These are phyloP conservation scores for Chiloscyllium punctatum DNA, from an alignment of 2,797 vertebrate genomes.

Conservation along the genomic window DNA sequence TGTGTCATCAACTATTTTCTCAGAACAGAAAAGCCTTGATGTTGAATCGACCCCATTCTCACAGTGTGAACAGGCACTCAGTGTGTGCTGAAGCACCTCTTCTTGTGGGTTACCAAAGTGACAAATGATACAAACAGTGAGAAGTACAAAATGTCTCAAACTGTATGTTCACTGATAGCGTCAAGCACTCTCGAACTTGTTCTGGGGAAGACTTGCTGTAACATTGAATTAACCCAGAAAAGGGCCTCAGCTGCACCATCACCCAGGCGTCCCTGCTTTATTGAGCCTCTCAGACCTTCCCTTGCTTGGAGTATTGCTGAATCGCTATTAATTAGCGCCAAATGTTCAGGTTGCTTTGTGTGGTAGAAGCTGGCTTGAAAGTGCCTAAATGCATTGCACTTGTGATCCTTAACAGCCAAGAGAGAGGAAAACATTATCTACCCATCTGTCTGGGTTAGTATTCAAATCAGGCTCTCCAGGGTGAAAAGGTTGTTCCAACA, in stretches of 20 bases:
- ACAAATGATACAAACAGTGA: background rate
- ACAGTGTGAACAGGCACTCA: background rate
- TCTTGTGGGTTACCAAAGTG: background rate
- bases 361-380: background rate
- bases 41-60: background rate
- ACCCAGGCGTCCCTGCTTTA: background rate
- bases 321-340: conserved; percentile 1
- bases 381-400: background rate
- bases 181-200: background rate
- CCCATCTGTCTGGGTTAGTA: conserved; percentile 4
- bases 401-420: conserved; percentile 21
- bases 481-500: background rate
- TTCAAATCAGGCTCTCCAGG: background rate
- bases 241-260: background rate
- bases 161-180: background rate
- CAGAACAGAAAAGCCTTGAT: background rate
- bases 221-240: background rate
- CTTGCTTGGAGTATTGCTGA: background rate
- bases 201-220: background rate
- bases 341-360: background rate
- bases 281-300: background rate
- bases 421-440: conserved; percentile 17
- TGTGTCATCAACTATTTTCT: background rate
- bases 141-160: background rate
- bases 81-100: background rate